Evolutionary conservation across 2,797 vertebrate species (phyloP).

Genomic region (Sylvilagus floridanus): DNA sequence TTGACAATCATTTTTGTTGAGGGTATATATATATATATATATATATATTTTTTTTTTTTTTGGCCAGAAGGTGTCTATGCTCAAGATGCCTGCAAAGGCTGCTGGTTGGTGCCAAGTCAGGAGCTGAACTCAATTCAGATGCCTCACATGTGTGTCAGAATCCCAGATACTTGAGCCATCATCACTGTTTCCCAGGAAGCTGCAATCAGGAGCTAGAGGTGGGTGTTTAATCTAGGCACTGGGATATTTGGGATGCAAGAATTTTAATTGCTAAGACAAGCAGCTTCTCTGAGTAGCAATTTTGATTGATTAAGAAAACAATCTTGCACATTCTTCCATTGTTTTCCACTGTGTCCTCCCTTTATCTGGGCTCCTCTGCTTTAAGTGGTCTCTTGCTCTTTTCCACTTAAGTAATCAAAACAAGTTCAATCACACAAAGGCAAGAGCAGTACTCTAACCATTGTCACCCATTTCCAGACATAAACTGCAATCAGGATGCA

Average conservation of each 20-base stretch:
- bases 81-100: background rate
- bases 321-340: background rate
- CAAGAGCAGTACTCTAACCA: background rate
- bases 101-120: no score
- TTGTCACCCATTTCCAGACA: slow-evolving; percentile 12
- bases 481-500: background rate
- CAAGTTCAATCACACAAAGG: slow-evolving; percentile 17
- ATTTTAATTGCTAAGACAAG: no score
- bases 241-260: background rate
- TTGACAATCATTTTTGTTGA: background rate
- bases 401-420: slow-evolving; percentile 48
- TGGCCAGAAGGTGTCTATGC: background rate
- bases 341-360: background rate
- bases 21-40: no score
- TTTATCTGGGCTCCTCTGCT: background rate
- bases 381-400: background rate
- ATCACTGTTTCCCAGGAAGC: no score
- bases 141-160: no score
- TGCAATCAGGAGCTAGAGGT: no score
- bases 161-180: no score
- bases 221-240: background rate
- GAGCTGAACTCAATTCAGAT: no score
- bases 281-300: background rate
- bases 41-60: background rate
- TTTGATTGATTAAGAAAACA: slow-evolving; percentile 2